Evolutionary conservation across 1,140 invertebrate genomes (phyloP), one percentile per base, ranked within the genome.

Genomic region (Diabrotica undecimpunctata): DNA sequence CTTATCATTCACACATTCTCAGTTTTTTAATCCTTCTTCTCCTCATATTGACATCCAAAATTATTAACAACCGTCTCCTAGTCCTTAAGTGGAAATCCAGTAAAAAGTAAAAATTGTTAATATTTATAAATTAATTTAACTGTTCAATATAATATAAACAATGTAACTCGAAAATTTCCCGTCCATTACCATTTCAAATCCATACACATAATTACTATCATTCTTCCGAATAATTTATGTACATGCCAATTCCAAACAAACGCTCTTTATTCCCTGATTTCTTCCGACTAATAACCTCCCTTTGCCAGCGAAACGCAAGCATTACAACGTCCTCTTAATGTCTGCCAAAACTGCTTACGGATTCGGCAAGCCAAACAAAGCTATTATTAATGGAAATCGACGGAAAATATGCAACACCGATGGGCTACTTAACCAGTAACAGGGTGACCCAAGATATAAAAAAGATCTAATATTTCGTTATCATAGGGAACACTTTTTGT

Each of bases 301-400:
- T 25, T 12, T 9, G 5, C 8, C n/a, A 38, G 25, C n/a, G 37
- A 36, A 57, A 57, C 55, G 37, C 8, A 38, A 25, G 37, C 55
- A 57, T 57, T n/a, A 57, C 37, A 36, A 36, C 12, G 25, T 36
- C 55, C 36, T 46, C 41, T 57, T 57, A 57, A 57, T 57, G 55
- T 57, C 55, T 38, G 12, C 37, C 25, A 46, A 60, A 60, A 60
- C n/a, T 60, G n/a, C 46, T 51, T 38, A 14, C 13, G 58, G 25
- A 60, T 60, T 60, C 46, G 14, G 37, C 58, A 38, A 46, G 38
- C 11, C 58, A 60, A 60, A 60, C 58, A 50, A 46, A 46, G 58
- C 58, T 35, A 60, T 60, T 51, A 60, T 39, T 60, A 39, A 60
- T 60, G 58, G 58, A 60, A 60, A 60, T 60, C 38, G 14, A 9